phyloP scores from a whole-genome alignment of 2,797 vertebrate species.

The Leptatherina wallacei region DNA sequence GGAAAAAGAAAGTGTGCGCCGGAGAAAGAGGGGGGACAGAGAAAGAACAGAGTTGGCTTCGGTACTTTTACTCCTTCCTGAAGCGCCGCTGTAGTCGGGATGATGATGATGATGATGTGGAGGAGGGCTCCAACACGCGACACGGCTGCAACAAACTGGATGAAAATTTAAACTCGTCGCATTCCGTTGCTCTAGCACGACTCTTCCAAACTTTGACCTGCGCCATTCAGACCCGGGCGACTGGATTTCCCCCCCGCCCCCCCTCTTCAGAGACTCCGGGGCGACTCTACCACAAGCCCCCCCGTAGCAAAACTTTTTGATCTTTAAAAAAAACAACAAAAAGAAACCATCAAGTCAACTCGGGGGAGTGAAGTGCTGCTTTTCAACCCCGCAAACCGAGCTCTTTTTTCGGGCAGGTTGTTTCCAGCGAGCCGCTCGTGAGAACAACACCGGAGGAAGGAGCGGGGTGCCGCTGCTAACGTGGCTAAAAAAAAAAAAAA shows the following conservation, averaged over 20 bases:
- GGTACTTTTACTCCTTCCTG: constrained; percentile 49
- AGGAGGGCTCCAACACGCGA: constrained; percentile 72
- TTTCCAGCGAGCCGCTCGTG: constrained; percentile 36
- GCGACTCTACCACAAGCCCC: constrained; percentile 56
- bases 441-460: constrained; percentile 69
- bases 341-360: background rate
- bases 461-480: constrained; percentile 68
- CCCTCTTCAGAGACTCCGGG: constrained; percentile 40
- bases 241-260: constrained; percentile 52
- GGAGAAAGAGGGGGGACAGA: constrained; percentile 71
- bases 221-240: constrained; percentile 66
- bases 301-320: constrained; percentile 36
- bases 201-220: constrained; percentile 69
- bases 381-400: background rate
- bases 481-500: constrained; percentile 32
- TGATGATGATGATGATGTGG: constrained; percentile 62
- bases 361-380: constrained; percentile 9
- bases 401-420: constrained; percentile 2
- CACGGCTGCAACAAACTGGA: constrained; percentile 53
- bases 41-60: constrained; percentile 52
- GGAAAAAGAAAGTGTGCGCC: constrained; percentile 81
- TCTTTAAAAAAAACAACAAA: background rate
- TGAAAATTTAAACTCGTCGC: constrained; percentile 57
- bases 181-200: constrained; percentile 71
- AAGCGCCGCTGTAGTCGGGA: constrained; percentile 53